Evolutionary conservation across 2,888 invertebrate species (phyloP).

Genomic region (Charanyca ferruginea): DNA sequence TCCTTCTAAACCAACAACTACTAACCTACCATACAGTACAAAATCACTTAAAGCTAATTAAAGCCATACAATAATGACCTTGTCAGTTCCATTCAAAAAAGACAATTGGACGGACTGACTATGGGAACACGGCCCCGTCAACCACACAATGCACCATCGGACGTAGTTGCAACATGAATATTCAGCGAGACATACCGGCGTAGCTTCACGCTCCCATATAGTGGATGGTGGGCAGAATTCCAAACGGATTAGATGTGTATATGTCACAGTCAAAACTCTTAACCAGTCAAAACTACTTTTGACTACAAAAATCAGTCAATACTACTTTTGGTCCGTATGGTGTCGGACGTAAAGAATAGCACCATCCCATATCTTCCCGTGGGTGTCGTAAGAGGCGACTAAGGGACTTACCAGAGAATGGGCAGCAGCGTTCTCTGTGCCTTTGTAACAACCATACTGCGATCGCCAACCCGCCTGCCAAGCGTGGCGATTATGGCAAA

Average conservation of each 20-base stretch:
- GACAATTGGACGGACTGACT: constrained; percentile 74
- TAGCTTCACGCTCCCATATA: constrained; percentile 42
- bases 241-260: constrained; percentile 4
- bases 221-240: constrained; percentile 31
- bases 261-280: no score
- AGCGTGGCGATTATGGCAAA: no score
- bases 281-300: no score
- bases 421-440: no score
- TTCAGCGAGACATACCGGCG: constrained; percentile 65
- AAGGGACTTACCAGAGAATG: no score
- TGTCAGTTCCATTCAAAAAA: constrained; percentile 69
- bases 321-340: no score
- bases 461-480: no score
- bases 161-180: constrained; percentile 73
- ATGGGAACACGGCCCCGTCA: constrained; percentile 85
- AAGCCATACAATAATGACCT: constrained; percentile 46
- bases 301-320: no score
- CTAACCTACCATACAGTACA: constrained; percentile 7
- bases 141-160: constrained; percentile 83
- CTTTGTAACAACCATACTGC: no score
- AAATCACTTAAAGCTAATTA: constrained; percentile 37
- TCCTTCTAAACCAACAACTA: neutral
- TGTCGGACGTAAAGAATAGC: no score
- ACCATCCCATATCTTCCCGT: no score
- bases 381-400: no score